Evolutionary conservation across 2,888 invertebrate species (phyloP).

Genomic region (Ormyrus labotus): DNA sequence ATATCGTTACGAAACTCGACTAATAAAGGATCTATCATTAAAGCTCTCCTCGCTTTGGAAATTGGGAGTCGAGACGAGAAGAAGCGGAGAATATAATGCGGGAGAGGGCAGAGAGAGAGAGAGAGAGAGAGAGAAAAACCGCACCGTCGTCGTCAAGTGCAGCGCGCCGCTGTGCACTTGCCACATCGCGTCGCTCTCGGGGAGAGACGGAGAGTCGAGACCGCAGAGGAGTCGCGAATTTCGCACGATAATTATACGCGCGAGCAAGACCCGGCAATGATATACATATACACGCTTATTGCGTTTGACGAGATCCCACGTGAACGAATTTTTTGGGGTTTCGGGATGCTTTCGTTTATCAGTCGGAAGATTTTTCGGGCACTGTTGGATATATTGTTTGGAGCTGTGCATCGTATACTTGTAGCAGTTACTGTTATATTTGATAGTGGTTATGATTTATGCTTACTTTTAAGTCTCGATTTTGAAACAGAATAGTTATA

Average conservation of each 20-base stretch:
- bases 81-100: conserved; percentile 2
- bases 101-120: neutral
- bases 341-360: neutral
- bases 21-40: conserved; percentile 46
- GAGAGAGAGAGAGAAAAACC: conserved; percentile 24
- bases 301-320: conserved; percentile 13
- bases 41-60: neutral
- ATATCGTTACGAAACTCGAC: conserved; percentile 45
- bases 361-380: no score
- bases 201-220: neutral
- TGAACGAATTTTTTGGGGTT: neutral
- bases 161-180: conserved; percentile 31
- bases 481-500: no score
- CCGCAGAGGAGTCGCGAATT: conserved; percentile 27
- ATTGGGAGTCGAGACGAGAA: neutral
- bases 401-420: no score
- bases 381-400: no score
- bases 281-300: conserved; percentile 9
- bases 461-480: no score
- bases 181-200: conserved; percentile 30
- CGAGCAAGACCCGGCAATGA: neutral
- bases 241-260: conserved; percentile 39
- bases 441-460: no score
- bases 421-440: no score
- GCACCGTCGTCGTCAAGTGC: conserved; percentile 45